Evolutionary conservation across 2,797 vertebrate species (phyloP), one percentile per base, ranked within the genome.

Genomic region (Phataginus tetradactyla): DNA sequence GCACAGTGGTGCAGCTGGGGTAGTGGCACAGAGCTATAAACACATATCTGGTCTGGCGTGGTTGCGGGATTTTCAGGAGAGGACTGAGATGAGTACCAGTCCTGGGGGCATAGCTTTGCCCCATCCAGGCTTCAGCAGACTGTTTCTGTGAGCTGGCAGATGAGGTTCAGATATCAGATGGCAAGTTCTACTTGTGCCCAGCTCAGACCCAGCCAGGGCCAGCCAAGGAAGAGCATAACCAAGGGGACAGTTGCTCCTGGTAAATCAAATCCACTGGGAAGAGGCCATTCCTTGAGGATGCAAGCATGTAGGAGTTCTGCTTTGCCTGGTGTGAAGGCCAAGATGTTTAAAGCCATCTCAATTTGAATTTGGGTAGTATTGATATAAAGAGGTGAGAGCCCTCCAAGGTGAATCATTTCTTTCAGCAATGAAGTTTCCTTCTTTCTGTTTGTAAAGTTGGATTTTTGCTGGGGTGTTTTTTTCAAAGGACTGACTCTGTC

Each of bases 291-390:
- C 13, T 12, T 21, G 27, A 51, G 66, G 11, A 57, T 15, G 27
- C 18, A 55, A 37, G 7, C 14, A 23, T 0, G 0, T 2, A 27
- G 27, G 49, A 20, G 21, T 81, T 68, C 53, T 29, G 18, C 85
- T 51, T 20, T 71, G 2, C 63, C 25, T 20, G 17, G 25, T 45
- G 5, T 3, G 13, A 13, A 12, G 17, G 42, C 8, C 12, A 34
- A 15, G 25, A 75, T n/a, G 49, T 20, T n/a, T 51, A 7, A 61
- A 59, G 4, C 23, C 17, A 11, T 8, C 8, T 5, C n/a, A 5
- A 2, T 45, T 45, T 0, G 2, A 37, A 39, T 15, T 3, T 34
- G 18, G 23, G 25, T 32, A 66, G 32, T 15, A 7, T 1, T n/a
- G 37, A 13, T 77, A 4, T 34, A 9, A 64, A 39, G 49, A 29